Percentiles rank a stretch among this genome's conserved stretches.
phyloP scores from a whole-genome alignment of 2,113 vertebrate species.

The Terrapene triunguis region DNA sequence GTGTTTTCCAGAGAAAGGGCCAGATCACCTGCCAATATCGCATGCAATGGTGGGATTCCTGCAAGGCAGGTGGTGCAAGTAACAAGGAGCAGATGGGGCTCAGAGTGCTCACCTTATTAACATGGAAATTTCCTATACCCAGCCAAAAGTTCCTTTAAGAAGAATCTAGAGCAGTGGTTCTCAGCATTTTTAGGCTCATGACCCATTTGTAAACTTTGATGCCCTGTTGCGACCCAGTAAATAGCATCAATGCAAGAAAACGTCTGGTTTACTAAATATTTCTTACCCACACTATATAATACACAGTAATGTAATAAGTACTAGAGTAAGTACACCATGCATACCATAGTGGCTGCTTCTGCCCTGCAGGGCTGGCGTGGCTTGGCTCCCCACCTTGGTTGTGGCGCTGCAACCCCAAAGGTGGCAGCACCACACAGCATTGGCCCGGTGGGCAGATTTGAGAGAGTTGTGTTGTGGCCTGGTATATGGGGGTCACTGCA shows the following conservation, averaged over 20 bases:
- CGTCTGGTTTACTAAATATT: not conserved
- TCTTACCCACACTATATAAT: not conserved
- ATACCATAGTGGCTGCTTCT: not conserved
- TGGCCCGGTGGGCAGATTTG: not conserved
- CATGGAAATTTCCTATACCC: not conserved
- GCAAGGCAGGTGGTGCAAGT: not conserved
- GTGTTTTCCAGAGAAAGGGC: not conserved
- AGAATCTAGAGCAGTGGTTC: not conserved
- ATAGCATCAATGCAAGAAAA: not conserved
- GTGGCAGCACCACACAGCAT: not conserved
- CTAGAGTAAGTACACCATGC: not conserved
- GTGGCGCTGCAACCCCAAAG: not conserved
- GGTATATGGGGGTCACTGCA: not conserved
- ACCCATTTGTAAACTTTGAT: no score
- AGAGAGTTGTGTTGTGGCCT: not conserved
- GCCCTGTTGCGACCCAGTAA: no score
- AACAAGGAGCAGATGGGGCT: not conserved
- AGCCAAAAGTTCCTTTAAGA: not conserved
- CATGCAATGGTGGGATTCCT: not conserved
- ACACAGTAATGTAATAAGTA: not conserved
- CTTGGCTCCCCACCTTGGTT: not conserved
- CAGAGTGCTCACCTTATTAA: no score
- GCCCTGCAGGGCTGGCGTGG: not conserved
- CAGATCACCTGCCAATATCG: not conserved
- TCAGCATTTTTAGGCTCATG: not conserved